Evolutionary conservation across 2,888 invertebrate species (phyloP), one percentile per base, ranked within the genome.

Genomic region (Onthophagus sagittarius): DNA sequence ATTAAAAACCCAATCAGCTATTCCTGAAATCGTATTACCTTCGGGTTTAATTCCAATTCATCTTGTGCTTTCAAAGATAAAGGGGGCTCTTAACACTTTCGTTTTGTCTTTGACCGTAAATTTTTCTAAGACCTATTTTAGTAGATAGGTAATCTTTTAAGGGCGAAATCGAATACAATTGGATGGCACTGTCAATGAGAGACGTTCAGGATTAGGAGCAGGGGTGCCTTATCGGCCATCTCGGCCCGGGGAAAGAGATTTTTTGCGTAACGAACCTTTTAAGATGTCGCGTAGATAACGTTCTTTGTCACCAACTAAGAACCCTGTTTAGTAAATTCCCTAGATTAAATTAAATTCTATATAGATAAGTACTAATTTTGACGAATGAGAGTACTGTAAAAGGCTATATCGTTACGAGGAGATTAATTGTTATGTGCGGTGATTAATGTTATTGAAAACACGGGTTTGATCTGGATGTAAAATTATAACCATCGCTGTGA

Each of bases 101-200:
- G 39, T 11, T 53, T 53, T 53, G 39, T 53, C 39, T 53, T 53
- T 53, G 67, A n/a, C n/a, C 67, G 67, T 67, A 67, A 67, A 67
- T 67, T 67, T 67, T 32, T 67, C 31, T 23, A 32, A 67, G 32
- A 67, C 23, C 32, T 31, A 32, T 23, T 15, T 23, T n/a, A 53
- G 11, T 23, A 23, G 67, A 67, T 23, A 67, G 71, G 73, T 73
- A 73, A 73, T 73, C 73, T 73, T 67, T 65, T 70, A 71, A 53
- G 39, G 73, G 71, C 71, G 71, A 71, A 73, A 71, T 73, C 73
- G 73, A 67, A 67, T 67, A 73, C 73, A 73, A 73, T 73, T 71
- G 73, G 73, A 73, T 67, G 67, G 71, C 71, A 31, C 73, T 73
- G 73, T 73, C 73, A 71, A 73, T 73, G 71, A 62, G 71, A 62